A percentile compares a stretch with the other conserved stretches of the same genome.
phyloP scores from a whole-genome alignment of 2,888 invertebrate genomes.

The Fragum whitleyi region DNA sequence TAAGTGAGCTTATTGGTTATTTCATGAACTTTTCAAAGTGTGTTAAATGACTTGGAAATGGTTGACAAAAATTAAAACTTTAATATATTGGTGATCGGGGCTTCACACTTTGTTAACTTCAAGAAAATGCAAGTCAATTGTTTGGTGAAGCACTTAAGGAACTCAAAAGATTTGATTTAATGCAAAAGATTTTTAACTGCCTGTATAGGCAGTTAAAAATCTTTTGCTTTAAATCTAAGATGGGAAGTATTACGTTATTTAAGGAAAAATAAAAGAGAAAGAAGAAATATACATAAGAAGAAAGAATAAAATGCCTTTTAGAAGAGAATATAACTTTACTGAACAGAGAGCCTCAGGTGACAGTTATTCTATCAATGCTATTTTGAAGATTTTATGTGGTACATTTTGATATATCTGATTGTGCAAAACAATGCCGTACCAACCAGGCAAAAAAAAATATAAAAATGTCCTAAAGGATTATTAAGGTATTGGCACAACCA shows the following conservation, averaged over 20 bases:
- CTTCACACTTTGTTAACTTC: neutral
- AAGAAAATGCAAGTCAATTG: neutral
- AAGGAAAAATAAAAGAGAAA: too few species aligned
- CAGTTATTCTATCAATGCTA: conserved; percentile 1
- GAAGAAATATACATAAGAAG: too few species aligned
- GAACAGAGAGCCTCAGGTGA: neutral
- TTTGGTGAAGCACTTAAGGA: neutral
- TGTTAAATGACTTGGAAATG: neutral
- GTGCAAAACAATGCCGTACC: neutral
- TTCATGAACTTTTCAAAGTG: neutral
- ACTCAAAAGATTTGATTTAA: too few species aligned
- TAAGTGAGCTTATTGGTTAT: neutral
- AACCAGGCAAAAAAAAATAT: neutral
- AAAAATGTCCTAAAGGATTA: neutral
- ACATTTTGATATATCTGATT: neutral
- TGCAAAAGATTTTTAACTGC: too few species aligned
- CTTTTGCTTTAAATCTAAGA: too few species aligned
- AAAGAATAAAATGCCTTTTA: too few species aligned
- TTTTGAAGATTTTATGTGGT: neutral
- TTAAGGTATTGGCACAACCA: neutral
- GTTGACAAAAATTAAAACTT: neutral
- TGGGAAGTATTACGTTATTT: too few species aligned
- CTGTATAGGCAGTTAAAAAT: too few species aligned
- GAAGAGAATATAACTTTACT: too few species aligned
- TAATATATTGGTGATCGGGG: neutral